Evolutionary conservation across 2,888 invertebrate genomes (phyloP).

Genomic region (Beris morrisii): DNA sequence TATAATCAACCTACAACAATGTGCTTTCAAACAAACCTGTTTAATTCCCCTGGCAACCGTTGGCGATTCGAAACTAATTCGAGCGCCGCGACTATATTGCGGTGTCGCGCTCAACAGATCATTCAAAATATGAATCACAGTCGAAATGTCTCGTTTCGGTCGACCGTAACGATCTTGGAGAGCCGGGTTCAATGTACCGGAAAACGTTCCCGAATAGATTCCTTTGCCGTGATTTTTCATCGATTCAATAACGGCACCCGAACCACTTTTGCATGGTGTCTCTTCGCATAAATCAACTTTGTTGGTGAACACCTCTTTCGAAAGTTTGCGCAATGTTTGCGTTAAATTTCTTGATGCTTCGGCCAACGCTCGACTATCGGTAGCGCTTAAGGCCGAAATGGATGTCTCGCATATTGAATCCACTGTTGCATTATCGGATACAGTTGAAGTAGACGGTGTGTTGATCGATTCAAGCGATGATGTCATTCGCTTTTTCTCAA

Average conservation of each 20-base stretch:
- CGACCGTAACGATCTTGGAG: conserved; percentile 89
- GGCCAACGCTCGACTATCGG: conserved; percentile 75
- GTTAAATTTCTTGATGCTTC: conserved; percentile 91
- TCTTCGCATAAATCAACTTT: conserved; percentile 61
- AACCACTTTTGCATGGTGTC: conserved; percentile 57
- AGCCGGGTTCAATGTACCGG: conserved; percentile 91
- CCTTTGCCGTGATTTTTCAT: conserved; percentile 94
- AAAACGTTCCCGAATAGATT: conserved; percentile 95
- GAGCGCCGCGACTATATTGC: conserved; percentile 62
- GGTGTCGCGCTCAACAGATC: conserved; percentile 88
- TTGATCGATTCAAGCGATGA: conserved; percentile 11
- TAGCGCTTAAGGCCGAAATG: conserved; percentile 55
- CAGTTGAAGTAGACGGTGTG: conserved; percentile 29
- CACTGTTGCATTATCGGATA: conserved; percentile 19
- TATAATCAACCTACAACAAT: background rate
- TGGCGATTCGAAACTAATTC: conserved; percentile 59
- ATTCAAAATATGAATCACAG: conserved; percentile 93
- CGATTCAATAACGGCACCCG: conserved; percentile 82
- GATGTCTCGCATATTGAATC: conserved; percentile 28
- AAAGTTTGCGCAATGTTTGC: conserved; percentile 85
- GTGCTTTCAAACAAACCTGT: conserved; percentile 43
- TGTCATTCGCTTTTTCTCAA: conserved; percentile 5
- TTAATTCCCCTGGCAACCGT: conserved; percentile 46
- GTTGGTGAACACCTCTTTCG: conserved; percentile 83
- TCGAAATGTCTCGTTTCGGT: conserved; percentile 91